phyloP scores from a whole-genome alignment of 30 jellyfish, hydroid and myxozoan species.

The Sanderia malayensis region DNA sequence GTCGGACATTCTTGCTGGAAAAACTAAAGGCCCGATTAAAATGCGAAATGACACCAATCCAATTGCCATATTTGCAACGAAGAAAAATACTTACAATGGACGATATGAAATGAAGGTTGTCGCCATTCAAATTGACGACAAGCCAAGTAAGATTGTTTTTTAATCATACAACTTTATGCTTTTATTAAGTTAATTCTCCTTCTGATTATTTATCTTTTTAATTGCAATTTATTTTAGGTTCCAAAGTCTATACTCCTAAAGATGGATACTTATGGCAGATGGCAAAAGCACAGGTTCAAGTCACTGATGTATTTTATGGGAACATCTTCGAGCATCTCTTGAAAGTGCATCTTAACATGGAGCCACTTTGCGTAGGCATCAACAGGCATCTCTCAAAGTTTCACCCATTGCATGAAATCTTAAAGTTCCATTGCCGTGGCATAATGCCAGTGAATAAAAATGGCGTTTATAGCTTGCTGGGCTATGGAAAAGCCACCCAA shows the following conservation, averaged over 20 bases:
- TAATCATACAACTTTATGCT: no score
- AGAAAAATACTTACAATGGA: neutral
- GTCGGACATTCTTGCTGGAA: neutral
- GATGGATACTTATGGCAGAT: conserved; percentile 58
- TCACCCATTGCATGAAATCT: conserved; percentile 78
- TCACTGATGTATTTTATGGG: conserved; percentile 42
- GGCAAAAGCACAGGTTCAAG: conserved; percentile 63
- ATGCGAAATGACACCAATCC: conserved; percentile 7
- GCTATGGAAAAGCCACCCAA: neutral
- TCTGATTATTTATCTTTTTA: no score
- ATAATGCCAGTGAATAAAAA: conserved; percentile 24
- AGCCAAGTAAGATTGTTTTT: conserved; percentile 2
- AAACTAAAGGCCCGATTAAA: conserved; percentile 1
- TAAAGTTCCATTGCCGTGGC: conserved; percentile 76
- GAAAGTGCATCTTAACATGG: conserved; percentile 62
- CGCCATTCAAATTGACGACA: conserved; percentile 12
- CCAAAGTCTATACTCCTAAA: conserved; percentile 64
- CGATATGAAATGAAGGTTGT: conserved; percentile 3
- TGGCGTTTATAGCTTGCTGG: conserved; percentile 13
- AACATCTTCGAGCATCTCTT: conserved; percentile 58
- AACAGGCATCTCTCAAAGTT: conserved; percentile 56
- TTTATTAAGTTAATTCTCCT: no score
- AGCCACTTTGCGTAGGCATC: conserved; percentile 62
- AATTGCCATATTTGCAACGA: conserved; percentile 1
- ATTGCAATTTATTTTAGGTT: conserved; percentile 33